Base-by-base conservation (phyloP, 1,140 invertebrate genomes). In the Trichonephila clavata region DNA sequence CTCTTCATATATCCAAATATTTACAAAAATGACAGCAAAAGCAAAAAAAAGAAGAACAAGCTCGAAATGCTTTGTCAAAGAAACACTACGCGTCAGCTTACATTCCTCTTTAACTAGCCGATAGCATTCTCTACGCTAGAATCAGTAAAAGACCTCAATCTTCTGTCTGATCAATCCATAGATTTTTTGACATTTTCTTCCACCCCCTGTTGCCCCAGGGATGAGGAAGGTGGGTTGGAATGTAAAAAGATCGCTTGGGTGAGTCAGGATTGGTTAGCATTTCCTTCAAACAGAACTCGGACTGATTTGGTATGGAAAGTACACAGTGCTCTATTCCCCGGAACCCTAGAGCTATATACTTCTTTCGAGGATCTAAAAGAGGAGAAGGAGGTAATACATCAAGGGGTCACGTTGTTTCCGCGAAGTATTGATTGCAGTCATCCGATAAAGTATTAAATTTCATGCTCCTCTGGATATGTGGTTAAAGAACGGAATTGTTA, bases 271-370 rank as follows among this genome's bases (percentile, higher is more conserved):
- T 43, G 39, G 21, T 27, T 43, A 32, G 71, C 32, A 77, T 77
- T 21, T 63, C 39, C 27, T 21, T 61, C 63, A 88, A 88, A 88
- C 86, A 88, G 61, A 88, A 68, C 43, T 71, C 27, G 63, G 63
- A 20, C 86, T 88, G 86, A 88, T 88, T 88, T 88, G 39, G 86
- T 88, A 88, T 88, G 86, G 86, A 88, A 88, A 88, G 86, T 88
- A 88, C 86, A 88, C 86, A 88, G 59, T 32, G 61, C 60, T 32
- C 32, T n/a, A 32, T 32, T 86, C 14, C 20, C 27, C 27, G 2
- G 13, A 7, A 18, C 84, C 84, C 32, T 86, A n/a, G 60, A 59
- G 84, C 84, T 63, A 88, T 57, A 61, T 86, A 43, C 39, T 32
- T 57, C 43, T 60, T 88, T 86, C 2, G 10, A 10, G 24, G 18